Evolutionary conservation across 2,797 vertebrate species (phyloP).

Genomic region (Mormyrops boulengeri): DNA sequence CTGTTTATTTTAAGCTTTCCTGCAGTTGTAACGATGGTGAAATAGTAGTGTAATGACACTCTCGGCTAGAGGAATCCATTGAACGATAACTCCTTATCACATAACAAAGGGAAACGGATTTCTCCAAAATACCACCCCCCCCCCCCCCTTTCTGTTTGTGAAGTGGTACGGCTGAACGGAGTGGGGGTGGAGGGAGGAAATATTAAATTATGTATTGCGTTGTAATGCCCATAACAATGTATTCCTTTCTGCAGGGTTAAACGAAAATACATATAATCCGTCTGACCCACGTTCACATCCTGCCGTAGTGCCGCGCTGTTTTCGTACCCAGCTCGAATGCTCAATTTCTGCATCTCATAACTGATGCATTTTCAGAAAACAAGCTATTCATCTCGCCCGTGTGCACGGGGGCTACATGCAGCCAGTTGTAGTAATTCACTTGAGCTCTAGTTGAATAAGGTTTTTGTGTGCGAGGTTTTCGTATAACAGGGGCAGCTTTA

Average conservation of each 20-base stretch:
- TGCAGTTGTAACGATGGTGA: conserved; percentile 3
- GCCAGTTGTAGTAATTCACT: neutral
- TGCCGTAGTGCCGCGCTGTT: conserved; percentile 19
- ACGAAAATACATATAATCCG: conserved; percentile 32
- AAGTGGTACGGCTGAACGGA: conserved; percentile 6
- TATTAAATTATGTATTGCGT: conserved; percentile 30
- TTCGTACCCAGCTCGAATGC: conserved; percentile 16
- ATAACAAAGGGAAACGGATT: conserved; percentile 5
- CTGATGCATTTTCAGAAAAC: conserved; percentile 28
- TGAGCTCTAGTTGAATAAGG: conserved; percentile 10
- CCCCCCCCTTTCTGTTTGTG: neutral
- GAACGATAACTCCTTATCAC: conserved; percentile 11
- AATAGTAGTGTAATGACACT: neutral
- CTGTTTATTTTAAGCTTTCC: conserved; percentile 17
- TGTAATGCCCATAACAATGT: conserved; percentile 28
- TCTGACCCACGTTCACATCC: conserved; percentile 21
- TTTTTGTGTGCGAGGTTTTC: conserved; percentile 1
- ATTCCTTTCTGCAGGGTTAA: conserved; percentile 26
- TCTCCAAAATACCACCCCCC: neutral
- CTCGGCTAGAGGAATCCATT: conserved; percentile 10
- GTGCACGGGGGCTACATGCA: conserved; percentile 2
- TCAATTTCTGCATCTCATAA: conserved; percentile 32
- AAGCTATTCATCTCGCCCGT: conserved; percentile 28
- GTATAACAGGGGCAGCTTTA: neutral
- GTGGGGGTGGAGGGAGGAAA: neutral